Conservation (phyloP, 2,797 vertebrate species). For the Typhlichthys subterraneus region DNA sequence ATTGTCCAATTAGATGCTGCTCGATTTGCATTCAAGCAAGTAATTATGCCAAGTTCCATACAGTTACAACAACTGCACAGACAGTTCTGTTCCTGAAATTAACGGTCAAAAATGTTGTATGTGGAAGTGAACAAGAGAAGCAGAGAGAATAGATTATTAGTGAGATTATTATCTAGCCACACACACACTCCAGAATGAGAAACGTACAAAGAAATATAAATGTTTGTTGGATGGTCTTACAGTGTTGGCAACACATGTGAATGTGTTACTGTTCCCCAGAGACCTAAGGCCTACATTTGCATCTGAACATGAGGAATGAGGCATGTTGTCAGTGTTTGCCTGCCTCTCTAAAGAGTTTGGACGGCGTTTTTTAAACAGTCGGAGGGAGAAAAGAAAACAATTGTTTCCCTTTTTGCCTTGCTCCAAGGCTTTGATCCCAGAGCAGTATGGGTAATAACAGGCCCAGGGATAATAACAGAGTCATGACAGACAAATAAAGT, state of each 20-base stretch:
- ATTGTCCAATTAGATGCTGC: too few species aligned
- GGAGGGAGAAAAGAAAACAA: slow-evolving; percentile 39
- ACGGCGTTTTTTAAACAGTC: slow-evolving; percentile 54
- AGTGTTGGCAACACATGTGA: slow-evolving; percentile 3
- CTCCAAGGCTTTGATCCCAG: slow-evolving; percentile 76
- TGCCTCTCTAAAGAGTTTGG: slow-evolving; percentile 50
- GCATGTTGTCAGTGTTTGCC: slow-evolving; percentile 36
- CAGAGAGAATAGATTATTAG: background rate
- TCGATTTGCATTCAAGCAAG: too few species aligned
- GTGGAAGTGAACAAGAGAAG: background rate
- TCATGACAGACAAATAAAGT: slow-evolving; percentile 76
- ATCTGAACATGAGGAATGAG: slow-evolving; percentile 47
- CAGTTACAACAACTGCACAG: too few species aligned
- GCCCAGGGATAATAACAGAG: slow-evolving; percentile 80
- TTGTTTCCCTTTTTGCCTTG: slow-evolving; percentile 70
- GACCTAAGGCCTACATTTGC: slow-evolving; percentile 43
- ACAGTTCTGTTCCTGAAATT: background rate
- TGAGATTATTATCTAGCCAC: too few species aligned
- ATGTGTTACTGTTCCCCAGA: slow-evolving; percentile 34
- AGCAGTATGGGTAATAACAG: slow-evolving; percentile 80
- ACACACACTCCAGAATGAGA: slow-evolving; percentile 13
- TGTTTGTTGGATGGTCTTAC: background rate
- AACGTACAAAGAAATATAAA: slow-evolving; percentile 16
- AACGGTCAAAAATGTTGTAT: slow-evolving; percentile 16
- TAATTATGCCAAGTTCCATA: too few species aligned